phyloP scores from a whole-genome alignment of 30 jellyfish, hydroid and myxozoan genomes.

The Cassiopea xamachana region DNA sequence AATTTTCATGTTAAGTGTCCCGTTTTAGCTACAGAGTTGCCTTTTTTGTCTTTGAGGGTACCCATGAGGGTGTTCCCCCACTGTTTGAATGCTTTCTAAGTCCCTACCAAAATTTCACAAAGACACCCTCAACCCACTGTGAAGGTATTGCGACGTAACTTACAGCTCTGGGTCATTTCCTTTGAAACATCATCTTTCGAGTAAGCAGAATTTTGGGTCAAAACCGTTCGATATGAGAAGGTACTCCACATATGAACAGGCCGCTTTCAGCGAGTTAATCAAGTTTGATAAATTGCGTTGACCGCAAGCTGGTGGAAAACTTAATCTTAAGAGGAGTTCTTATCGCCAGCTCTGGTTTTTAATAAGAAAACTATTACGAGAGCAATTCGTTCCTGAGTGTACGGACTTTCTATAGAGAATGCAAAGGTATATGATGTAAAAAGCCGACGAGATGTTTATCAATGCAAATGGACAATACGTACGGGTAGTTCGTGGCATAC shows the following conservation, averaged over 20 bases:
- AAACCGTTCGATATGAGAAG: neutral
- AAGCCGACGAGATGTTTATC: constrained; percentile 43
- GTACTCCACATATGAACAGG: neutral
- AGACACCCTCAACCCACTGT: too few relatives aligned
- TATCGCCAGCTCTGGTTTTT: neutral
- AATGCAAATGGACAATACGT: constrained; percentile 1
- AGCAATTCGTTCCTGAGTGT: constrained; percentile 13
- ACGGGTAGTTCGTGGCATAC: constrained; percentile 23
- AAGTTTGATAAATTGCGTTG: constrained; percentile 35
- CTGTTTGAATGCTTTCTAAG: too few relatives aligned
- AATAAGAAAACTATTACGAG: constrained; percentile 13
- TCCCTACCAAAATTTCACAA: too few relatives aligned
- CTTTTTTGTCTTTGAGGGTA: too few relatives aligned
- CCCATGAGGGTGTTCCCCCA: too few relatives aligned
- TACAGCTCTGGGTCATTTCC: neutral
- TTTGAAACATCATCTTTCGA: neutral
- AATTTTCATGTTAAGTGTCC: too few relatives aligned
- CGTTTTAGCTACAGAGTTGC: too few relatives aligned
- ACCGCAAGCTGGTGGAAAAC: constrained; percentile 49
- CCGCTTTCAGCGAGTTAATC: constrained; percentile 23
- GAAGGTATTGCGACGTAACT: too few relatives aligned
- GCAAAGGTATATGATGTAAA: neutral
- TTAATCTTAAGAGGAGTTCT: constrained; percentile 28
- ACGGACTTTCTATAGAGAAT: constrained; percentile 13
- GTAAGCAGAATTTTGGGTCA: neutral